Percentiles rank a stretch among this genome's conserved stretches.
phyloP scores from a whole-genome alignment of 2,113 vertebrate species.

The Odocoileus virginianus region DNA sequence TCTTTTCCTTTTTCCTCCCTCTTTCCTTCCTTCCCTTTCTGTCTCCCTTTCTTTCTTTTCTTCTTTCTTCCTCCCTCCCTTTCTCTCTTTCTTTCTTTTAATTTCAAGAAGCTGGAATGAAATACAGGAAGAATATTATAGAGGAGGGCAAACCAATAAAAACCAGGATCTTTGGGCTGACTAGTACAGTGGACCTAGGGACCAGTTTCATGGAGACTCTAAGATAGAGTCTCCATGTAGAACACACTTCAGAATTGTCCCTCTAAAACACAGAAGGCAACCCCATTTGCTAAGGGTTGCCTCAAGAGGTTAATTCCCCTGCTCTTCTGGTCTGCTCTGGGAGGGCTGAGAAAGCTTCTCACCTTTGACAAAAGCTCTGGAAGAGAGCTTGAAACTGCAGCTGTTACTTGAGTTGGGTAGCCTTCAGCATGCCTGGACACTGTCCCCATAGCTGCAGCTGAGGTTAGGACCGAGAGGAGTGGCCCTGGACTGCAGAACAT shows the following conservation, averaged over 20 bases:
- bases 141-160: background rate
- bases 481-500: no score
- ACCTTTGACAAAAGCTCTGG: background rate
- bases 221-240: background rate
- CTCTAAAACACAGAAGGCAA: background rate
- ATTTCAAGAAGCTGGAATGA: background rate
- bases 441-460: background rate
- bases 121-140: background rate
- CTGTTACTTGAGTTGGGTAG: background rate
- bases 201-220: background rate
- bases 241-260: background rate
- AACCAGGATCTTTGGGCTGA: background rate
- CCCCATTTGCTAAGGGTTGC: background rate
- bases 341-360: background rate
- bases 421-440: background rate
- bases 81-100: background rate
- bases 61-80: background rate
- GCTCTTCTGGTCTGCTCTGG: background rate
- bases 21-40: background rate
- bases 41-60: background rate
- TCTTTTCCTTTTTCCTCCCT: background rate
- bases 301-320: background rate
- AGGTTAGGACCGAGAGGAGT: background rate
- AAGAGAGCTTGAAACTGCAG: background rate
- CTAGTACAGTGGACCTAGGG: background rate